Conservation (phyloP, 2,888 invertebrate species). For the Philereme transversata region DNA sequence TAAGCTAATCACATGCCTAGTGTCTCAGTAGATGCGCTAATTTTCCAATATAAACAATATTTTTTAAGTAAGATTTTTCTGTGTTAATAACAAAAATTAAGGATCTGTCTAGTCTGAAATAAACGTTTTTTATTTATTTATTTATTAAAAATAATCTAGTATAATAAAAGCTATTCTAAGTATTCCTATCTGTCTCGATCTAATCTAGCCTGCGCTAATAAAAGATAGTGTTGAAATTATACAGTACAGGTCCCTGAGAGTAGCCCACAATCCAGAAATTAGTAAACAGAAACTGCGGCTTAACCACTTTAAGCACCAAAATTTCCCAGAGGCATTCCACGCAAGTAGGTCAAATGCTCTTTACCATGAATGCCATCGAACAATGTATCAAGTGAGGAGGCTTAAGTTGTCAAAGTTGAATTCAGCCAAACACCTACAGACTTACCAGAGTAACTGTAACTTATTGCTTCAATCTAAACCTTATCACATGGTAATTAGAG, state of each 20-base stretch:
- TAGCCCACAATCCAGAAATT: constrained; percentile 39
- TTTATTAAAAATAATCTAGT: too few relatives aligned
- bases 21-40: too few relatives aligned
- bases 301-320: constrained; percentile 39
- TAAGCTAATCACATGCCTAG: too few relatives aligned
- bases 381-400: constrained; percentile 51
- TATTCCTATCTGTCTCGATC: not conserved
- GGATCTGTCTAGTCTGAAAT: too few relatives aligned
- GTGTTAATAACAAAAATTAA: too few relatives aligned
- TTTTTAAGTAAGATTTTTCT: too few relatives aligned
- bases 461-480: constrained; percentile 17
- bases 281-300: constrained; percentile 40
- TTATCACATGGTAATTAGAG: constrained; percentile 21
- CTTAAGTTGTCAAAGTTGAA: constrained; percentile 58
- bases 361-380: constrained; percentile 44
- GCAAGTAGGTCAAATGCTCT: constrained; percentile 51
- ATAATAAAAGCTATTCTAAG: not conserved
- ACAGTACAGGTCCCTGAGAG: constrained; percentile 24
- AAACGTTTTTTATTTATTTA: too few relatives aligned
- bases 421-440: constrained; percentile 46
- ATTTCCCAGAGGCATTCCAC: constrained; percentile 52
- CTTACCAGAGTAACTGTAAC: constrained; percentile 13
- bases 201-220: constrained; percentile 15
- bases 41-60: too few relatives aligned
- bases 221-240: constrained; percentile 27